These are phyloP conservation scores for Cyclopterus lumpus DNA, from an alignment of 2,797 vertebrate genomes.

Conservation along the genomic window DNA sequence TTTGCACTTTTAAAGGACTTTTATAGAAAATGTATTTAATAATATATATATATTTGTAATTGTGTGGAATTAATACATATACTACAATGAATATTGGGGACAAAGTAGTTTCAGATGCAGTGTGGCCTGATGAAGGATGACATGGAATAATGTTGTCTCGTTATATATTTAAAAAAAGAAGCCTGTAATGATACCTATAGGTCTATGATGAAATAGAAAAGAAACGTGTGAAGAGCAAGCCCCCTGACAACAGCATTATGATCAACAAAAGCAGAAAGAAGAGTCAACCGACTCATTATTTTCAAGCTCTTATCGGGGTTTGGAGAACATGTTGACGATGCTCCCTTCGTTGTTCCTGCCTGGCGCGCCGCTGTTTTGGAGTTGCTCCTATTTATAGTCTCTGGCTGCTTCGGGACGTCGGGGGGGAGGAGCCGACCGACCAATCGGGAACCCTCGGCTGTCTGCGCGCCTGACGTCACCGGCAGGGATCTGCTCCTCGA, in stretches of 20 bases:
- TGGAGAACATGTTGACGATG: neutral
- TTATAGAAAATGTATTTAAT: too few relatives aligned
- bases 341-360: neutral
- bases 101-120: neutral
- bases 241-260: too few relatives aligned
- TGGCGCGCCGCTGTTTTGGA: neutral
- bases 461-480: constrained; percentile 71
- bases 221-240: neutral
- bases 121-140: neutral
- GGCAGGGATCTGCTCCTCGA: constrained; percentile 48
- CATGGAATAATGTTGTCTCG: too few relatives aligned
- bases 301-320: neutral
- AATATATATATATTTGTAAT: too few relatives aligned
- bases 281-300: neutral
- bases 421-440: constrained; percentile 44
- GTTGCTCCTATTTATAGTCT: constrained; percentile 41
- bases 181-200: neutral
- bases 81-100: neutral
- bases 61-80: neutral
- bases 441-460: constrained; percentile 52
- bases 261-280: neutral
- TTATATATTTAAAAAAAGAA: neutral
- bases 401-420: constrained; percentile 50
- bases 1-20: too few relatives aligned
- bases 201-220: neutral